These are phyloP conservation scores for Pseudocheirus occidentalis DNA, from an alignment of 2,797 vertebrate species.

Conservation along the genomic window DNA sequence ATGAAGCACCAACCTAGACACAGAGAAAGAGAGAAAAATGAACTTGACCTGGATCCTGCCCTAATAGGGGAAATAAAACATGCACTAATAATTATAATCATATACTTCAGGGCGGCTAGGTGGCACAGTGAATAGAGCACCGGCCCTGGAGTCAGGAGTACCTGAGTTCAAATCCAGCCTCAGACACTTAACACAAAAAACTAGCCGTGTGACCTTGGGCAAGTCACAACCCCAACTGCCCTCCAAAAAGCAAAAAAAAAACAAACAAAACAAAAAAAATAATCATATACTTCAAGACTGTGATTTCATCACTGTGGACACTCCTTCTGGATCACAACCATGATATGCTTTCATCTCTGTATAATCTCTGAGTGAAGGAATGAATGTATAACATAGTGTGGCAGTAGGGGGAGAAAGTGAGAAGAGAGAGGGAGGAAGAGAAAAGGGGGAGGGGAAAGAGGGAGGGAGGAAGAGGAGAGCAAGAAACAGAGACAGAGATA, in stretches of 20 bases:
- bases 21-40: not conserved
- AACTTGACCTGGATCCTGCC: not conserved
- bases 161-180: too few relatives aligned
- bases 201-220: too few relatives aligned
- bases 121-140: too few relatives aligned
- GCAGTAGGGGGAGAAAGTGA: not conserved
- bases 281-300: not conserved
- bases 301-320: not conserved
- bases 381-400: not conserved
- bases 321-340: not conserved
- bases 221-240: too few relatives aligned
- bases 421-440: not conserved
- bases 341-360: not conserved
- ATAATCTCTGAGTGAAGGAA: not conserved
- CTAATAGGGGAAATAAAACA: not conserved
- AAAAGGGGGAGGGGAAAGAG: not conserved
- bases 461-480: too few relatives aligned
- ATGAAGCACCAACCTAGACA: not conserved
- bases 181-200: too few relatives aligned
- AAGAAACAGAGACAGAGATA: too few relatives aligned
- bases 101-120: too few relatives aligned
- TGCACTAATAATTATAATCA: not conserved
- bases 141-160: too few relatives aligned
- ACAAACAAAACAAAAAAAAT: too few relatives aligned
- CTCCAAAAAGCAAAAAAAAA: too few relatives aligned